Conservation (phyloP, 2,797 vertebrate genomes). For the Semotilus atromaculatus region DNA sequence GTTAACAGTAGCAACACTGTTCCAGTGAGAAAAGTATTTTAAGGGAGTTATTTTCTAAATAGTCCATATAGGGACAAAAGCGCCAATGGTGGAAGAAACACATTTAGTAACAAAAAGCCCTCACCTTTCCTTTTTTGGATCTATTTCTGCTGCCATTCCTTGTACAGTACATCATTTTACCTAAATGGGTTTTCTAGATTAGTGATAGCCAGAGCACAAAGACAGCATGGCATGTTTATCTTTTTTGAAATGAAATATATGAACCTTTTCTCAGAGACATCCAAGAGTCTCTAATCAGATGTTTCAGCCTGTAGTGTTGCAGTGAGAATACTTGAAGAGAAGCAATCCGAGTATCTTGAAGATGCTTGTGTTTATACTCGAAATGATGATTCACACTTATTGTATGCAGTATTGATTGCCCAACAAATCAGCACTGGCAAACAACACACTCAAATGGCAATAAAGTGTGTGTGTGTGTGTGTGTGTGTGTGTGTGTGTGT, state of each 20-base stretch:
- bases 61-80: not conserved
- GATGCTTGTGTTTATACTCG: slow-evolving; percentile 3
- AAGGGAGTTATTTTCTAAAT: not conserved
- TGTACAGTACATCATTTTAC: not conserved
- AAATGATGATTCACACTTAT: slow-evolving; percentile 7
- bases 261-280: not conserved
- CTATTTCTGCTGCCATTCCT: slow-evolving; percentile 3
- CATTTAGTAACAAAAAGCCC: not conserved
- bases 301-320: not conserved
- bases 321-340: not conserved
- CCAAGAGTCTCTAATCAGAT: not conserved
- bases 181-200: slow-evolving; percentile 7
- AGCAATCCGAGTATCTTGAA: not conserved
- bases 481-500: too few species aligned
- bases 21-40: not conserved
- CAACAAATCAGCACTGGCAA: slow-evolving; percentile 1
- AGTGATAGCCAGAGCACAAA: slow-evolving; percentile 24
- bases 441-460: slow-evolving; percentile 14
- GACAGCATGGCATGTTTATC: not conserved
- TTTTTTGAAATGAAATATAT: not conserved
- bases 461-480: not conserved
- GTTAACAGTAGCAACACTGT: not conserved
- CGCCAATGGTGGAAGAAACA: not conserved
- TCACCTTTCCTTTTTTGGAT: slow-evolving; percentile 24
- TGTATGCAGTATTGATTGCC: not conserved